These are phyloP conservation scores for Stenichneumon culpator DNA, from an alignment of 2,888 invertebrate species.

Conservation along the genomic window DNA sequence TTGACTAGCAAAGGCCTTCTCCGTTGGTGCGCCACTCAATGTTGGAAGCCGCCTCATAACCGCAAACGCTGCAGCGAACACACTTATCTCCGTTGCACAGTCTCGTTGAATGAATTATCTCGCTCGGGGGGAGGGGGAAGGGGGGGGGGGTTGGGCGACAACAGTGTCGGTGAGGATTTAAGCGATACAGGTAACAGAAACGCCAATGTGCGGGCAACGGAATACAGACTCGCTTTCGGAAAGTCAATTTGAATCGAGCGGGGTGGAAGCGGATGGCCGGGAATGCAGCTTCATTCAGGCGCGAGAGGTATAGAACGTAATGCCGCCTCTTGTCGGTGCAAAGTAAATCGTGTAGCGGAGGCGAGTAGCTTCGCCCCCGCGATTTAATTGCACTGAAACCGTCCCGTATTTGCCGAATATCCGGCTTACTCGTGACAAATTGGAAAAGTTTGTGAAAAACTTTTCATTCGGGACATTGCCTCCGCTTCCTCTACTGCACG, in stretches of 20 bases:
- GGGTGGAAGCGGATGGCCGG: conserved; percentile 1
- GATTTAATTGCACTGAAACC: conserved; percentile 74
- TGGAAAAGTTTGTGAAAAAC: conserved; percentile 77
- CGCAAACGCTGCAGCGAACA: conserved; percentile 17
- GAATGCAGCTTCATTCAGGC: conserved; percentile 10
- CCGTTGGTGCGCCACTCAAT: conserved; percentile 5
- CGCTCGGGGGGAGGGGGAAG: not conserved
- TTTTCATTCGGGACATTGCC: conserved; percentile 58
- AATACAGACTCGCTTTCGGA: conserved; percentile 34
- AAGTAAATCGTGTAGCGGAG: conserved; percentile 55
- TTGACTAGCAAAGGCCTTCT: conserved; percentile 38
- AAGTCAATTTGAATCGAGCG: conserved; percentile 38
- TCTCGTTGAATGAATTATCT: conserved; percentile 64
- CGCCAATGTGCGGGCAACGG: not conserved
- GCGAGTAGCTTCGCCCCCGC: conserved; percentile 46
- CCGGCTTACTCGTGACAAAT: conserved; percentile 75
- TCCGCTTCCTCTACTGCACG: conserved; percentile 18
- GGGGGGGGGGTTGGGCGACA: conserved; percentile 9
- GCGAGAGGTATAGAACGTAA: conserved; percentile 36
- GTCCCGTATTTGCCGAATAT: conserved; percentile 73
- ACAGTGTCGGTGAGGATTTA: conserved; percentile 48
- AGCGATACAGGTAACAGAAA: conserved; percentile 24
- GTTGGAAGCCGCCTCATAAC: conserved; percentile 12
- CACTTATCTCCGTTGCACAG: conserved; percentile 63
- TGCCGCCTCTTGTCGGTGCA: conserved; percentile 33